A percentile compares a stretch with the other conserved stretches of the same genome.
These are phyloP conservation scores for Poecilobothrus nobilitatus DNA, from an alignment of 2,888 invertebrate genomes.

Conservation along the genomic window DNA sequence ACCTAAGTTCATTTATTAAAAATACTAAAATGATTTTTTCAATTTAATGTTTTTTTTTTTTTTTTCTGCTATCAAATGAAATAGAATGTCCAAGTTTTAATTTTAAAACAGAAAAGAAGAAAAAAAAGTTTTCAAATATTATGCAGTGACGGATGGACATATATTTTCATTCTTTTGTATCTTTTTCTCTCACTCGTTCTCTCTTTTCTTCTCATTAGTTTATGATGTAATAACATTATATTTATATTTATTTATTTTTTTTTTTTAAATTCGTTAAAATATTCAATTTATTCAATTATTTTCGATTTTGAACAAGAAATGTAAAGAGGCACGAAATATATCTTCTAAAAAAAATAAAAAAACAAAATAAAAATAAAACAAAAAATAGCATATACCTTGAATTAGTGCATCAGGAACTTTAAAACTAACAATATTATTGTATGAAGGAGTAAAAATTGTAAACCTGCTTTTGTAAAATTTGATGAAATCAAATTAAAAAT, in stretches of 20 bases:
- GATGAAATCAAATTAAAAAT: slow-evolving; percentile 26
- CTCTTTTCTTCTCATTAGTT: not conserved
- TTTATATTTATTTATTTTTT: not conserved
- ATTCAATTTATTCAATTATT: slow-evolving; percentile 3
- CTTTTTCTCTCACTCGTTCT: not conserved
- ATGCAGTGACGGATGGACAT: slow-evolving; percentile 6
- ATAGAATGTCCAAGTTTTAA: too few relatives aligned
- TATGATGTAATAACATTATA: not conserved
- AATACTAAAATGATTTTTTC: too few relatives aligned
- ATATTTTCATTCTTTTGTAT: not conserved
- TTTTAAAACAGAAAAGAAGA: too few relatives aligned
- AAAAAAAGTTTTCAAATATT: not conserved
- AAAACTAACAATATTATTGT: not conserved
- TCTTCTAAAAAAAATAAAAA: not conserved
- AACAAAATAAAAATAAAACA: not conserved
- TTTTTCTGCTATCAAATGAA: too few relatives aligned
- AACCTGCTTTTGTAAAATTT: not conserved
- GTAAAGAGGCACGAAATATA: not conserved
- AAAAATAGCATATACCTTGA: not conserved
- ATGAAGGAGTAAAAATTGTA: not conserved
- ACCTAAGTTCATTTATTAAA: too few relatives aligned
- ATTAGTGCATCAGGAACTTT: too few relatives aligned
- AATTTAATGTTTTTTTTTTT: too few relatives aligned
- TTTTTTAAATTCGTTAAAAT: not conserved
- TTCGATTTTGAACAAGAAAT: not conserved